Conservation (phyloP, 2,797 vertebrate genomes). For the Philypnodon macrostomus region DNA sequence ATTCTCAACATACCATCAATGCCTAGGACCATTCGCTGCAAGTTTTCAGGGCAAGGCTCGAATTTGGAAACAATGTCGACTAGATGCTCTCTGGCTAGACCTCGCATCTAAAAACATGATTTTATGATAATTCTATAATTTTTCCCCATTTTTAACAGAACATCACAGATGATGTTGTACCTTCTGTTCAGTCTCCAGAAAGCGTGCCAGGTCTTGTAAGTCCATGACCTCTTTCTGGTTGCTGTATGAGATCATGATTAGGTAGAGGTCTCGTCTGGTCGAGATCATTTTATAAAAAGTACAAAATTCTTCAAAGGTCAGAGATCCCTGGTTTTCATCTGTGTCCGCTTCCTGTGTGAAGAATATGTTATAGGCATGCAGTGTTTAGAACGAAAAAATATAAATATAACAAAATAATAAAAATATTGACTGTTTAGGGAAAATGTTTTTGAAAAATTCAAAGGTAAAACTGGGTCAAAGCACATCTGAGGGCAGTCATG, state of each 20-base stretch:
- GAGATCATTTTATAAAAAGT: slow-evolving; percentile 98
- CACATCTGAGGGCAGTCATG: too few relatives aligned
- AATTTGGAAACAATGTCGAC: slow-evolving; percentile 87
- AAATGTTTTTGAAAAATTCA: too few relatives aligned
- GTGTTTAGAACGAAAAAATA: too few relatives aligned
- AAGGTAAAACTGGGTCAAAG: too few relatives aligned
- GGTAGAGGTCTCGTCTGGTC: slow-evolving; percentile 90
- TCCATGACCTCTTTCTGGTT: slow-evolving; percentile 93
- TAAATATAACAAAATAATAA: too few relatives aligned
- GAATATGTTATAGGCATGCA: slow-evolving; percentile 20
- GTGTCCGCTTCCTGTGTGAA: slow-evolving; percentile 89
- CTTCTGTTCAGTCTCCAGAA: slow-evolving; percentile 93
- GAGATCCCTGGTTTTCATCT: slow-evolving; percentile 88
- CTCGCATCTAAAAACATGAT: slow-evolving; percentile 78
- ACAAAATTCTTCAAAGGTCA: slow-evolving; percentile 94
- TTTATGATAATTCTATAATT: too few relatives aligned
- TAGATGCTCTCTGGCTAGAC: slow-evolving; percentile 85
- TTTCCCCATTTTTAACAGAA: too few relatives aligned
- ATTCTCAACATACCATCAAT: slow-evolving; percentile 85
- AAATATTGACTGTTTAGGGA: too few relatives aligned
- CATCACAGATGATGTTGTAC: slow-evolving; percentile 53
- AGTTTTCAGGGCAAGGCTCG: slow-evolving; percentile 89
- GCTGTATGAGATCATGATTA: slow-evolving; percentile 94
- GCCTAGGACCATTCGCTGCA: slow-evolving; percentile 83
- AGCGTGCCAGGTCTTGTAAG: slow-evolving; percentile 80